Base-by-base conservation (phyloP, 2,888 invertebrate species). In the Parochlus steinenii region DNA sequence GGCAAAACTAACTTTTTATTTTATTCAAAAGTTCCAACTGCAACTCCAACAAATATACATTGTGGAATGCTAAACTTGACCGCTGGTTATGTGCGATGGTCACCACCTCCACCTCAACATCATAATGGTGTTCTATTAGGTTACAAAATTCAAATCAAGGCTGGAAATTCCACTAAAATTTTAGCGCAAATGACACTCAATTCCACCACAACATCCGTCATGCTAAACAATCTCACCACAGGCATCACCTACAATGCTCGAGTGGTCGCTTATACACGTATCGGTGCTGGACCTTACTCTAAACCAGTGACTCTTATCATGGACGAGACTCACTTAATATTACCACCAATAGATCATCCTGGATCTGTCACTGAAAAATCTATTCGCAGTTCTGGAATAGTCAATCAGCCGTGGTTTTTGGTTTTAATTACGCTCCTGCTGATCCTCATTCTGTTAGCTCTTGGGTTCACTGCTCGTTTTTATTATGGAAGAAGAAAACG, bases 251-350 rank as follows among this genome's bases (percentile, higher is more conserved):
- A 95, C 57, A 81, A 77, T 42, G 85, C 92, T 1, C 71, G 83
- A 39, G 78, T 95, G 6, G 86, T 90, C 6, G 92, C 92, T 1
- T 73, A 80, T 46, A 95, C 92, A 1, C 69, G 74, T 40, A 72
- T 75, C 3, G 97, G 97, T 2, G 69, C 76, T 36, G 95, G 97
- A 6, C 89, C 87, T 2, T 90, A 78, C 50, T 87, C 86, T 35
- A 67, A 67, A 40, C 75, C 83, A 4, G 76, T 55, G 43, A 52
- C 58, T 2, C 43, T 59, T 3, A 53, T 53, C 29, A 59, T 59
- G 58, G 59, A 59, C 48, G 58, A 58, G 17, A 47, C 53, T 3
- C 56, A 56, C 43, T 52, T 58, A 44, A 51, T 58, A 31, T 52
- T 58, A 45, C 58, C 59, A 27, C 59, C 59, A 27, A 53, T 57